Evolutionary conservation across 2,888 invertebrate species (phyloP).

Genomic region (Hydriomena furcata): DNA sequence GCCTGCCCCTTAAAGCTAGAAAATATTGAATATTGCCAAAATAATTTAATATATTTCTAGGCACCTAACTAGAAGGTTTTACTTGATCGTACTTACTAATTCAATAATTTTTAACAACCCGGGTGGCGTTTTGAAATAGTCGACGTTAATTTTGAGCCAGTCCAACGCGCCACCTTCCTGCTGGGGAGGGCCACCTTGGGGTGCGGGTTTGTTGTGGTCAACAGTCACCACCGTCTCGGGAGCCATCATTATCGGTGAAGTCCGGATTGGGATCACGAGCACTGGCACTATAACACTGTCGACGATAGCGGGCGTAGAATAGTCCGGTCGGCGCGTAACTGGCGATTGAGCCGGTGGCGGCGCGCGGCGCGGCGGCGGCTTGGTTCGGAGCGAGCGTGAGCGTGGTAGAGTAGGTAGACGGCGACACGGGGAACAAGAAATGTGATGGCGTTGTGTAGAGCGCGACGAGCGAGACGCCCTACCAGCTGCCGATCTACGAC

Average conservation of each 20-base stretch:
- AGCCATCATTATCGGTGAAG: conserved; percentile 85
- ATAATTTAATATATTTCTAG: too few relatives aligned
- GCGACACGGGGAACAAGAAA: conserved; percentile 52
- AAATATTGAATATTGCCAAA: too few relatives aligned
- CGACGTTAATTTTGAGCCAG: conserved; percentile 90
- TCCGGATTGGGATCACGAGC: conserved; percentile 53
- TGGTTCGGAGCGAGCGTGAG: conserved; percentile 3
- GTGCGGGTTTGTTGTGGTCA: conserved; percentile 85
- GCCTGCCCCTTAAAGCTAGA: neutral
- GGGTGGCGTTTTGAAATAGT: conserved; percentile 91
- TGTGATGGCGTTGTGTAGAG: conserved; percentile 51
- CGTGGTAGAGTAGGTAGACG: conserved; percentile 9
- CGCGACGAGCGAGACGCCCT: too few relatives aligned
- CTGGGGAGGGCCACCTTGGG: conserved; percentile 64
- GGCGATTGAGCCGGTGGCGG: conserved; percentile 40
- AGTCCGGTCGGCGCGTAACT: conserved; percentile 69
- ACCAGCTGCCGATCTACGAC: too few relatives aligned
- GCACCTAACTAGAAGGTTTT: conserved; percentile 15
- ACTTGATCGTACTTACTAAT: conserved; percentile 87
- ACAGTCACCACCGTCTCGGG: conserved; percentile 93
- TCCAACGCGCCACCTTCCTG: conserved; percentile 83
- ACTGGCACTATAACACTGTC: conserved; percentile 72
- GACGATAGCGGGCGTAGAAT: conserved; percentile 66
- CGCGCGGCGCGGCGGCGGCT: too few relatives aligned
- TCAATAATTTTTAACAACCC: conserved; percentile 92